These are phyloP conservation scores for Myodes glareolus DNA, from an alignment of 2,113 vertebrate species.

Conservation along the genomic window DNA sequence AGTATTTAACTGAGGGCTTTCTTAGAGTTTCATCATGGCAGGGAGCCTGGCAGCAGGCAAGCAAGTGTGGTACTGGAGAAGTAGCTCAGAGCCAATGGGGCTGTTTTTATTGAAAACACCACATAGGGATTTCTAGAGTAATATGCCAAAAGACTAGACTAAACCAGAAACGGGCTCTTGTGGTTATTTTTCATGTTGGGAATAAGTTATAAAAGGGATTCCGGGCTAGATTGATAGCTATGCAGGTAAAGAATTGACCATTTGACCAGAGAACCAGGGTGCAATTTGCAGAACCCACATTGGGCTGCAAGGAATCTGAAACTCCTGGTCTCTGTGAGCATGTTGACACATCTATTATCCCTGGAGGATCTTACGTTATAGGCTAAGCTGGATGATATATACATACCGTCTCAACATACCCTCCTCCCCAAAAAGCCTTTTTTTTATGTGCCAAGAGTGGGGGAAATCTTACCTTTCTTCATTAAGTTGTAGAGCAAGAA, in stretches of 20 bases:
- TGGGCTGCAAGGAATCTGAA: not conserved
- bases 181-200: not conserved
- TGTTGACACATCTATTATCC: not conserved
- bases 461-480: not conserved
- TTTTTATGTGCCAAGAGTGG: not conserved
- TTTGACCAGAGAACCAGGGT: not conserved
- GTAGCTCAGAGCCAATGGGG: not conserved
- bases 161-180: not conserved
- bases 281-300: not conserved
- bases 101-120: not conserved
- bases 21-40: not conserved
- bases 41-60: not conserved
- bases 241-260: not conserved
- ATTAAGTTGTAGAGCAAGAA: not conserved
- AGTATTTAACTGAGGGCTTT: too few relatives aligned
- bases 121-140: not conserved
- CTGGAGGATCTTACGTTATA: not conserved
- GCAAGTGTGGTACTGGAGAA: not conserved
- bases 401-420: not conserved
- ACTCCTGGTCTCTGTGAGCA: not conserved
- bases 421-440: not conserved
- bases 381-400: not conserved
- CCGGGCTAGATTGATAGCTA: not conserved
- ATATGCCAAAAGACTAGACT: slow-evolving; percentile 1
- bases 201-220: not conserved